Percentiles rank a stretch among this genome's conserved stretches.
phyloP scores from a whole-genome alignment of 1,140 invertebrate genomes.

The Calephelis virginiensis region DNA sequence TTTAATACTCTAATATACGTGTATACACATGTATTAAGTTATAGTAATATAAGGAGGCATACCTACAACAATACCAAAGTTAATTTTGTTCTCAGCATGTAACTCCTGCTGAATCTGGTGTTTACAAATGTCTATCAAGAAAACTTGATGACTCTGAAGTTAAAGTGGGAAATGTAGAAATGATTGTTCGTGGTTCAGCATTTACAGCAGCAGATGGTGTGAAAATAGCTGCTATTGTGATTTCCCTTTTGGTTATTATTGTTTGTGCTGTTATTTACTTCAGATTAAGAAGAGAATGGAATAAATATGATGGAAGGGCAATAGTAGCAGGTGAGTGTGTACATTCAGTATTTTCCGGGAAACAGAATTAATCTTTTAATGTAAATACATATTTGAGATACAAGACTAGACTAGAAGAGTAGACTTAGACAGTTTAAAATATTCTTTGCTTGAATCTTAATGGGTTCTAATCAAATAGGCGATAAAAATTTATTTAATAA shows the following conservation, averaged over 20 bases:
- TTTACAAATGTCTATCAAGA: slow-evolving; percentile 83
- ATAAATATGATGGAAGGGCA: slow-evolving; percentile 57
- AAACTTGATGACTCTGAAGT: slow-evolving; percentile 76
- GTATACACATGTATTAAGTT: too few relatives aligned
- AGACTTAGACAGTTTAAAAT: too few relatives aligned
- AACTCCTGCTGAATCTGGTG: slow-evolving; percentile 80
- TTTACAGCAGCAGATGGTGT: slow-evolving; percentile 75
- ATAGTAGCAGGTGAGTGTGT: slow-evolving; percentile 55
- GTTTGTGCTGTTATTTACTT: slow-evolving; percentile 67
- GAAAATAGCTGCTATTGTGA: slow-evolving; percentile 64
- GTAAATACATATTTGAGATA: too few relatives aligned
- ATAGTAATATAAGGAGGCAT: too few relatives aligned
- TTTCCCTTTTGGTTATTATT: slow-evolving; percentile 67
- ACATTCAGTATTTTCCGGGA: neutral
- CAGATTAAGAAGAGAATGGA: slow-evolving; percentile 65
- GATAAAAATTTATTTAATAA: too few relatives aligned
- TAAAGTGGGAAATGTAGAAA: slow-evolving; percentile 79
- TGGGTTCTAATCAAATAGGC: too few relatives aligned
- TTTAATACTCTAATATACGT: too few relatives aligned
- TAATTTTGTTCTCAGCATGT: slow-evolving; percentile 74
- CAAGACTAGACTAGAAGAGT: too few relatives aligned
- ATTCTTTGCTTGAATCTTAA: too few relatives aligned
- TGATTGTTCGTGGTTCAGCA: slow-evolving; percentile 78
- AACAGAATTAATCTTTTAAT: too few relatives aligned
- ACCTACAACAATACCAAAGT: too few relatives aligned